phyloP scores from a whole-genome alignment of 2,888 invertebrate species.

The Nymphalis urticae region DNA sequence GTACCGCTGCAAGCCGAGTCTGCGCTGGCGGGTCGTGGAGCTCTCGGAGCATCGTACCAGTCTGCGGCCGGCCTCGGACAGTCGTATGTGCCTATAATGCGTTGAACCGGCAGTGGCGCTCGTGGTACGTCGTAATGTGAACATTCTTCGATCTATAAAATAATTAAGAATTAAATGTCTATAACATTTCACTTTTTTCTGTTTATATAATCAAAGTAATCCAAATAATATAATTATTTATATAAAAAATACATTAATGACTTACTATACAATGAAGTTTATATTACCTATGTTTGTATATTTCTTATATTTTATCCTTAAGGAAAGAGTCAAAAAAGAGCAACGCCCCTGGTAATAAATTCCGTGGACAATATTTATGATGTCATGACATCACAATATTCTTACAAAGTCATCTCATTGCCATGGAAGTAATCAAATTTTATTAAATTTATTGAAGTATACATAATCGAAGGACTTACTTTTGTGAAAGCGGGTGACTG shows the following conservation, averaged over 20 bases:
- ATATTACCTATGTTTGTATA: too few relatives aligned
- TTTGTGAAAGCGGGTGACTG: constrained; percentile 73
- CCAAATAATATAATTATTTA: too few relatives aligned
- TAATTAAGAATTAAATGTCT: not conserved
- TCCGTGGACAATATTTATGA: constrained; percentile 5
- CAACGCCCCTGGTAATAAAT: constrained; percentile 14
- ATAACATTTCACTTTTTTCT: not conserved
- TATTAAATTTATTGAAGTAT: too few relatives aligned
- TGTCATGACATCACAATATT: constrained; percentile 11
- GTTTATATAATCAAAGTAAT: too few relatives aligned
- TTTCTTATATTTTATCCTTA: constrained; percentile 9
- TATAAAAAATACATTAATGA: too few relatives aligned
- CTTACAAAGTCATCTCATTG: not conserved
- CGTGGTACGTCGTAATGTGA: constrained; percentile 78
- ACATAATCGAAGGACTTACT: constrained; percentile 41
- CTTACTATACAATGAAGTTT: not conserved
- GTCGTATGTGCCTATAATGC: constrained; percentile 86
- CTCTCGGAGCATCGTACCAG: constrained; percentile 77
- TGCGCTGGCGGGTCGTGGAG: constrained; percentile 78
- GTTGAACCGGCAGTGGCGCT: constrained; percentile 81
- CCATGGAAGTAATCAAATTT: not conserved
- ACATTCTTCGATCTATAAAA: constrained; percentile 71
- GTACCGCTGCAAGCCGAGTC: constrained; percentile 82
- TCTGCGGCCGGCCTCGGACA: constrained; percentile 73
- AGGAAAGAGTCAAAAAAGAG: constrained; percentile 15